Percentiles rank a stretch among this genome's conserved stretches.
These are phyloP conservation scores for Pissodes strobi DNA, from an alignment of 1,140 invertebrate species.

Conservation along the genomic window DNA sequence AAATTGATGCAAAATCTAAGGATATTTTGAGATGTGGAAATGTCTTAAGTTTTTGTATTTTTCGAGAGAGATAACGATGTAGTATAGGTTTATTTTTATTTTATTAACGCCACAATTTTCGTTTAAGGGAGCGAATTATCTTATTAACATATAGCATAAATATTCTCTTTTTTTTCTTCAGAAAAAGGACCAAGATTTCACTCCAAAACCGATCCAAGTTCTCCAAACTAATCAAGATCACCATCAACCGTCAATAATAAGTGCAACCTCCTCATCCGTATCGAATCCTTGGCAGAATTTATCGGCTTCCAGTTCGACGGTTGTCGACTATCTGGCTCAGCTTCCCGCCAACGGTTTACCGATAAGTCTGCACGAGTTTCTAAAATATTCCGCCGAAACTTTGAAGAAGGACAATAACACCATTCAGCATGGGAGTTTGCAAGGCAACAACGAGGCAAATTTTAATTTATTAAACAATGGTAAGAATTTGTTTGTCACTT, in stretches of 20 bases:
- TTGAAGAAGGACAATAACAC: constrained; percentile 67
- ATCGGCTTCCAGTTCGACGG: constrained; percentile 72
- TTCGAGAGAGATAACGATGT: too few relatives aligned
- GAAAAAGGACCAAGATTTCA: constrained; percentile 18
- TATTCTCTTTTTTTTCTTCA: too few relatives aligned
- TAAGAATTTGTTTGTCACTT: neutral
- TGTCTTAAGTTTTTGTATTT: too few relatives aligned
- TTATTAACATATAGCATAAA: too few relatives aligned
- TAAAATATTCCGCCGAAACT: constrained; percentile 80
- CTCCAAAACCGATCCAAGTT: constrained; percentile 1
- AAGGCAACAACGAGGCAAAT: constrained; percentile 34
- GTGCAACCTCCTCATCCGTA: constrained; percentile 41
- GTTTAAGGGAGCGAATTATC: too few relatives aligned
- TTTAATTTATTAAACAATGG: constrained; percentile 43
- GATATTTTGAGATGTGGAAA: too few relatives aligned
- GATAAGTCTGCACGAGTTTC: constrained; percentile 78
- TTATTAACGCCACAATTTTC: too few relatives aligned
- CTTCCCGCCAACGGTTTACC: constrained; percentile 74
- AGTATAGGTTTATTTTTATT: too few relatives aligned
- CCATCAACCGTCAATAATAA: constrained; percentile 24
- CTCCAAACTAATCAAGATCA: neutral
- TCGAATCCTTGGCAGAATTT: constrained; percentile 71
- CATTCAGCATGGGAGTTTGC: constrained; percentile 1
- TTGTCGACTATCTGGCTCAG: constrained; percentile 82
- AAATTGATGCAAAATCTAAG: too few relatives aligned